Conservation (phyloP, 2,888 invertebrate genomes). For the Lymantria monacha region DNA sequence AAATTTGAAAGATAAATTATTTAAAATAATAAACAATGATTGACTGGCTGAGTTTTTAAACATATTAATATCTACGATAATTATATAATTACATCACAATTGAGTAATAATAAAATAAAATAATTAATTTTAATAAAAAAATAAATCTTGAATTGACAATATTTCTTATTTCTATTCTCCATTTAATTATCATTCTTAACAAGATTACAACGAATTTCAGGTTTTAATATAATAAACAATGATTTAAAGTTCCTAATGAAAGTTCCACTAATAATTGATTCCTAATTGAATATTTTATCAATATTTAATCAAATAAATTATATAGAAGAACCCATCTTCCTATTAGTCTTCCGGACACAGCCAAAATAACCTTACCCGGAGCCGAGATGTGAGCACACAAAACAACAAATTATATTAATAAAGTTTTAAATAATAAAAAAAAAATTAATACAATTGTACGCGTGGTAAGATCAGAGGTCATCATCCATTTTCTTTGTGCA, state of each 20-base stretch:
- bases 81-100: too few species aligned
- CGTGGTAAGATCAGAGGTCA: constrained; percentile 55
- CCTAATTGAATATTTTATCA: constrained; percentile 19
- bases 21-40: too few species aligned
- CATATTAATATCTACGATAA: too few species aligned
- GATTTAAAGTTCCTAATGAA: constrained; percentile 45
- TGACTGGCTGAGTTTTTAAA: too few species aligned
- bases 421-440: constrained; percentile 79
- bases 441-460: constrained; percentile 72
- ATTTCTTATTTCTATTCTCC: too few species aligned
- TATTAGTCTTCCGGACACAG: constrained; percentile 65
- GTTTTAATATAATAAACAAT: not conserved
- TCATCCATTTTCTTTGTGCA: constrained; percentile 54
- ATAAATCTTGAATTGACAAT: too few species aligned
- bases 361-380: constrained; percentile 49
- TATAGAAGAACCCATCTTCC: constrained; percentile 55
- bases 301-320: constrained; percentile 9
- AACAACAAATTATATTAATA: constrained; percentile 82
- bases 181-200: too few species aligned
- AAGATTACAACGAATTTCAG: constrained; percentile 3
- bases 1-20: too few species aligned
- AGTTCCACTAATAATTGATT: constrained; percentile 33
- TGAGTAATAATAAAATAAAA: too few species aligned
- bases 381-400: constrained; percentile 60
- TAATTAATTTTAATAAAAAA: too few species aligned